phyloP scores from a whole-genome alignment of 2,113 vertebrate genomes.

The Alethe diademata region DNA sequence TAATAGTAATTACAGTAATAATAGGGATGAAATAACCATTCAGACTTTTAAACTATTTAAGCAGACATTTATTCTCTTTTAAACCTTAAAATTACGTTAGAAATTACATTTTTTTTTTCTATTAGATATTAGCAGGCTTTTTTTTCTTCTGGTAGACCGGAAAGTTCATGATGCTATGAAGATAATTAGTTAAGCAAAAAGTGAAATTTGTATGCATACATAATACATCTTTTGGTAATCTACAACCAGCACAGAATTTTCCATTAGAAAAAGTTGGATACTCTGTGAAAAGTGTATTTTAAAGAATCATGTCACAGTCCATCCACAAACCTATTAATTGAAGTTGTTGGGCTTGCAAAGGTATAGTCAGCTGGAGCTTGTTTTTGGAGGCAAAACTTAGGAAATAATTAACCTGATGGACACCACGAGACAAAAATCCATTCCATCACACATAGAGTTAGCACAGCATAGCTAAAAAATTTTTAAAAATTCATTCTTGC shows the following conservation, averaged over 20 bases:
- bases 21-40: neutral
- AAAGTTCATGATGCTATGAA: neutral
- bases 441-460: neutral
- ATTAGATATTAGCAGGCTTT: neutral
- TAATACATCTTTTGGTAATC: neutral
- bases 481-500: neutral
- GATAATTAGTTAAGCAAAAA: neutral
- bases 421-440: neutral
- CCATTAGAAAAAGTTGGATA: neutral
- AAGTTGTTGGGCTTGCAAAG: neutral
- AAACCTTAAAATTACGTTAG: neutral
- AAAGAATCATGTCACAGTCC: neutral
- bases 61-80: rapidly evolving
- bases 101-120: neutral
- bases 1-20: neutral
- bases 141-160: neutral
- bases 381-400: neutral
- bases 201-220: neutral
- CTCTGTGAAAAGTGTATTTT: neutral
- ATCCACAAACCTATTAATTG: neutral
- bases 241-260: neutral
- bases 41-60: neutral
- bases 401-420: neutral
- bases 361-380: neutral
- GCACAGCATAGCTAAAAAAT: neutral